Base-by-base conservation (phyloP, 2,797 vertebrate species). In the Gymnoscopelus microlampas region DNA sequence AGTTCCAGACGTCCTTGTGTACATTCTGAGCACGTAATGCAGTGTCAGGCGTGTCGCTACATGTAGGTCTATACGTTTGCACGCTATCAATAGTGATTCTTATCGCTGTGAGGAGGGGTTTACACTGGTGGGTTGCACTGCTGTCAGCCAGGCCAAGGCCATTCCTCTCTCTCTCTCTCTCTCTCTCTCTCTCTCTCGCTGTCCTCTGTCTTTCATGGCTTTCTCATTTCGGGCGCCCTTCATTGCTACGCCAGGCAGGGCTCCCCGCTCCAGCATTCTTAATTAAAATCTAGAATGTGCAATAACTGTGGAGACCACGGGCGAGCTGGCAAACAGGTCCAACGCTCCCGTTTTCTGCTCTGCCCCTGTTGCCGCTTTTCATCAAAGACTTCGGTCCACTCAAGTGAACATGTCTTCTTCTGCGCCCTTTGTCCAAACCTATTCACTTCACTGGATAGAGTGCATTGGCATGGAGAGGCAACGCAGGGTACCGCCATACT, bases 251-350 rank as follows among this genome's bases (percentile, higher is more conserved):
- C 88, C 87, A 82, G 82, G 82, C 83, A 80, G 78, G 39, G 68
- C 79, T 71, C 70, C 67, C 57, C 48, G 11, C 85, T 85, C 85
- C 78, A 68, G 58, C 66, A 81, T 87, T 87, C 93, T 93, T 92
- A 91, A 94, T 93, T 93, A 91, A 93, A 93, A 90, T 81, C 71
- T 76, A 79, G 91, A 91, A 90, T 84, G 87, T 75, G 70, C 83
- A 87, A 89, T 89, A 91, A 90, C 79, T 85, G 74, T 32, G 76
- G 82, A 87, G 90, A 87, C 83, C 78, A 53, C 51, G 80, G 81
- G 65, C 70, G 83, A 48, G 75, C 85, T 83, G 85, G 87, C 83
- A 79, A 85, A 84, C 76, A 69, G 84, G 79, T 84, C 71, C 65
- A 57, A 69, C 63, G 78, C 71, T 84, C 78, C 83, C 73, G 67